Conservation (phyloP, 1,140 invertebrate species). For the Cotesia vestalis region DNA sequence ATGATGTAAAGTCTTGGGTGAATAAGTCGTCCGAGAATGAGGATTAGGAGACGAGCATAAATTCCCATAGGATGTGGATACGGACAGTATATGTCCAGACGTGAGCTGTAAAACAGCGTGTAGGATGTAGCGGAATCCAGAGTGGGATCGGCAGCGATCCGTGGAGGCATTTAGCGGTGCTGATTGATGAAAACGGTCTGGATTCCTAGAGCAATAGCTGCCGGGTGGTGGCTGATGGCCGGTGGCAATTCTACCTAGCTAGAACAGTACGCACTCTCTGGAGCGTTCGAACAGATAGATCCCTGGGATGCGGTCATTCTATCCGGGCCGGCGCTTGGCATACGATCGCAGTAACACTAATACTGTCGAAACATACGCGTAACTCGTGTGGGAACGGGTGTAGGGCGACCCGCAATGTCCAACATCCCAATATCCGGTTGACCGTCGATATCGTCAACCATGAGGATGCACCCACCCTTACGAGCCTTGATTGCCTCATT, state of each 20-base stretch:
- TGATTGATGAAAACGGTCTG: conserved; percentile 62
- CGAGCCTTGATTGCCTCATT: conserved; percentile 65
- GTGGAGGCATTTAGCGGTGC: conserved; percentile 51
- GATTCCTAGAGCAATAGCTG: conserved; percentile 56
- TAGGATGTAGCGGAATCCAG: too few species aligned
- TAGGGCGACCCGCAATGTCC: conserved; percentile 31
- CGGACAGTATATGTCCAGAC: conserved; percentile 1
- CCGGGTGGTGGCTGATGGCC: conserved; percentile 51
- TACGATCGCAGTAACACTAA: conserved; percentile 58
- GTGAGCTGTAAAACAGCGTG: neutral
- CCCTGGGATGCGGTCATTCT: conserved; percentile 42
- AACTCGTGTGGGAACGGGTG: conserved; percentile 28
- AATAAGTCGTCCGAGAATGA: neutral
- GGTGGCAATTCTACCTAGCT: conserved; percentile 61
- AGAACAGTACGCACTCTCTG: conserved; percentile 49
- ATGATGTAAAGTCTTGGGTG: neutral
- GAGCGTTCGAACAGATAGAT: conserved; percentile 58
- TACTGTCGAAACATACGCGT: conserved; percentile 46
- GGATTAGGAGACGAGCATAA: conserved; percentile 24
- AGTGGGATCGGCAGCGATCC: neutral
- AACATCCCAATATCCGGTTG: conserved; percentile 33
- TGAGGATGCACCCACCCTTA: conserved; percentile 32
- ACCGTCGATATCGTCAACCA: conserved; percentile 47
- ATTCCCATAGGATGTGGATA: conserved; percentile 13
- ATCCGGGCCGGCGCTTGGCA: conserved; percentile 44